phyloP scores from a whole-genome alignment of 2,888 invertebrate genomes.

The Diachrysia chrysitis region DNA sequence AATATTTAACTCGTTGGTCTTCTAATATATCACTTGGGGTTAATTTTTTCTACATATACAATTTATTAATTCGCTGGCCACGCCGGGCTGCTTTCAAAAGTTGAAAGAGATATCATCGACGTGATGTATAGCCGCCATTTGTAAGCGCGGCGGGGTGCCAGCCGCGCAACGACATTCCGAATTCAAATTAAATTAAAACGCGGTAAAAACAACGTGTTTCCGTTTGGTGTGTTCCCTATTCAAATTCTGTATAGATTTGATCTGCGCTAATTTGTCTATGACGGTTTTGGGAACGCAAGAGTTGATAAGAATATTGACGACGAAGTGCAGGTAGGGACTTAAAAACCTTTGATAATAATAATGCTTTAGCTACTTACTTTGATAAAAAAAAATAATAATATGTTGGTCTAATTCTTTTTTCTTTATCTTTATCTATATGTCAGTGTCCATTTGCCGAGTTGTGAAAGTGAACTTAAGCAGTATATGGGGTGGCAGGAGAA shows the following conservation, averaged over 20 bases:
- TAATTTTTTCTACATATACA: conserved; percentile 71
- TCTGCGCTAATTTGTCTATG: conserved; percentile 88
- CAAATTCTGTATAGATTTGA: conserved; percentile 82
- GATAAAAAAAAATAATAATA: too few species aligned
- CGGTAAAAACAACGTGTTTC: conserved; percentile 87
- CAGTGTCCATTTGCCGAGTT: too few species aligned
- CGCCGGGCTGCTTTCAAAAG: conserved; percentile 82
- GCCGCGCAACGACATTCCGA: conserved; percentile 81
- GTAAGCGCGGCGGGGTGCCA: conserved; percentile 83
- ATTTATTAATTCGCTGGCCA: conserved; percentile 83
- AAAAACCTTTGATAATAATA: not conserved
- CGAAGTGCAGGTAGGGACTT: not conserved
- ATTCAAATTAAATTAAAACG: conserved; percentile 88
- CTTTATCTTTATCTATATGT: too few species aligned
- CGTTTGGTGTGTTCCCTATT: conserved; percentile 78
- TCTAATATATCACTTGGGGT: conserved; percentile 73
- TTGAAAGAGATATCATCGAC: conserved; percentile 88
- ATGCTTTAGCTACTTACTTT: too few species aligned
- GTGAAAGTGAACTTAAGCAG: too few species aligned
- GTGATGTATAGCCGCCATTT: conserved; percentile 88
- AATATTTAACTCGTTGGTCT: conserved; percentile 63
- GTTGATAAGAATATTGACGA: conserved; percentile 13
- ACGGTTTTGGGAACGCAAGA: conserved; percentile 52
- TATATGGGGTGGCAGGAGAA: too few species aligned
- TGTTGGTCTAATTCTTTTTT: too few species aligned